Evolutionary conservation across 2,888 invertebrate genomes (phyloP), one percentile per base, ranked within the genome.

Genomic region (Mechanitis mazaeus): DNA sequence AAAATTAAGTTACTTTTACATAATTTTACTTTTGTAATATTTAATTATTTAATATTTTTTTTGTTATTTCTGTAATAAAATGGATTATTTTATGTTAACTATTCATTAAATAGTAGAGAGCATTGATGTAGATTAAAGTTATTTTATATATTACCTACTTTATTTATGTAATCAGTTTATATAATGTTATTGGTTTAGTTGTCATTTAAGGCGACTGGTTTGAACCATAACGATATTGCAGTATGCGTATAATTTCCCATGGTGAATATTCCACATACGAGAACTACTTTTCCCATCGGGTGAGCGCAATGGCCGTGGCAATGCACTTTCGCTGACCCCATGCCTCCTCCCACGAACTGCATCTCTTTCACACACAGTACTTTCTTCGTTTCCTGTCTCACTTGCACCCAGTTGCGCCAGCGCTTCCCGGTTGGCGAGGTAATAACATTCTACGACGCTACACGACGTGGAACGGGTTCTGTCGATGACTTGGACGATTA

Each of bases 261-360:
- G 73, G 75, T 77, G 79, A 79, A 81, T 80, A 83, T 81, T 80
- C 77, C 77, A 79, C 73, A 78, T 75, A 75, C 76, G 70, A 83
- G 83, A 82, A 77, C 79, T 83, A 83, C 84, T 81, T 87, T 87
- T 87, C 86, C 83, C 86, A 86, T 84, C 85, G 85, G 79, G 80
- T 81, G 84, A 83, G 79, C 77, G 83, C 82, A 81, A 80, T 80
- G 79, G 80, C 83, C 87, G 85, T 83, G 89, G 87, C 89, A 90
- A 89, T 89, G 90, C 87, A 90, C 90, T 90, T 90, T 90, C 88
- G 83, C 88, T 89, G 88, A 89, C 88, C 90, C 85, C 84, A 75
- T 83, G 84, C 83, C 84, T 85, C 83, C 87, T 86, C 85, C 84
- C 84, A 85, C 83, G 80, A 75, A 71, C 68, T 66, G 71, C 74